These are phyloP conservation scores for Moxostoma hubbsi DNA, from an alignment of 2,797 vertebrate species.

Conservation along the genomic window DNA sequence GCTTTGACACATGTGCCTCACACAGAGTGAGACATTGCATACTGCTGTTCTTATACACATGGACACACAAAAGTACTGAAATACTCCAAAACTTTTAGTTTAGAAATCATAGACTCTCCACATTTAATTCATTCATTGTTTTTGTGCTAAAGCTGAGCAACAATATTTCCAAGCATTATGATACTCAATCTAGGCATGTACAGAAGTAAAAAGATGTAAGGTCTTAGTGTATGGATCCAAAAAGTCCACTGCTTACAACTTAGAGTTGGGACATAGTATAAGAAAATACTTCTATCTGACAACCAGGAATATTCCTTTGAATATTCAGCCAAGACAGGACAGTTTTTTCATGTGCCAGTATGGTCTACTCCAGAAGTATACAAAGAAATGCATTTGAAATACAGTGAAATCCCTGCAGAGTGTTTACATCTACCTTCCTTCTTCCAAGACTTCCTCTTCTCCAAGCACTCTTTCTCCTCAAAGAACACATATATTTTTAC, in stretches of 20 bases:
- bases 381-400: not conserved
- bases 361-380: not conserved
- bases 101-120: not conserved
- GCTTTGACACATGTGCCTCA: slow-evolving; percentile 60
- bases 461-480: not conserved
- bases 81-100: slow-evolving; percentile 48
- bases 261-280: too few species aligned
- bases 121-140: not conserved
- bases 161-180: too few species aligned
- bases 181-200: too few species aligned
- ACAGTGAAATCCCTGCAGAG: too few species aligned
- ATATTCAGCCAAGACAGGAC: not conserved
- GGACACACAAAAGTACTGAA: slow-evolving; percentile 62
- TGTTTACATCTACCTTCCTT: not conserved
- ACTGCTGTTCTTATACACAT: slow-evolving; percentile 61
- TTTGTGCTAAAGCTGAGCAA: too few species aligned
- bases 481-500: not conserved
- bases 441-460: not conserved
- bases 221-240: too few species aligned
- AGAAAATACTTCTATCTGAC: too few species aligned
- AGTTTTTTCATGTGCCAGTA: not conserved
- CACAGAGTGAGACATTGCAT: slow-evolving; percentile 53
- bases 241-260: too few species aligned
- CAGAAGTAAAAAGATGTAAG: too few species aligned
- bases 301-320: too few species aligned